A percentile compares a stretch with the other conserved stretches of the same genome.
phyloP scores from a whole-genome alignment of 2,797 vertebrate genomes.

The Urocyon cinereoargenteus region DNA sequence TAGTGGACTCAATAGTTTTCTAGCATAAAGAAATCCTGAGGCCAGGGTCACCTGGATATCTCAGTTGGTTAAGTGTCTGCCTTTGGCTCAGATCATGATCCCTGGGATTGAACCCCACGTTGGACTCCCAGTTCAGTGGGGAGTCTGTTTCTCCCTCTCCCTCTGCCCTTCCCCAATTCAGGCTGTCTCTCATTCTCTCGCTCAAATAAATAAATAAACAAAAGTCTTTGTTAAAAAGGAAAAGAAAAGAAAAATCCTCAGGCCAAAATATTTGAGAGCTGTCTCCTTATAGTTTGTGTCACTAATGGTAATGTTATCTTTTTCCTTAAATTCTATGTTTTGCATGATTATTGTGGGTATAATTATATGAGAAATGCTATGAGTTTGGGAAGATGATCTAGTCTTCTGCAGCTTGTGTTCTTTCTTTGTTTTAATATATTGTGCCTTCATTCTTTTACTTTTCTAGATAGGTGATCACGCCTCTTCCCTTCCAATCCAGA shows the following conservation, averaged over 20 bases:
- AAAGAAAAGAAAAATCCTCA: not conserved
- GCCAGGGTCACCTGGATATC: not conserved
- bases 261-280: not conserved
- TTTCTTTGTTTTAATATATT: not conserved
- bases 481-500: not conserved
- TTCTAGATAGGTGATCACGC: not conserved
- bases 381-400: not conserved
- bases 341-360: not conserved
- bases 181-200: not conserved
- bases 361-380: not conserved
- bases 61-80: not conserved
- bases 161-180: not conserved
- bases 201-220: not conserved
- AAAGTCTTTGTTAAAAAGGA: not conserved
- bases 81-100: not conserved
- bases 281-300: not conserved
- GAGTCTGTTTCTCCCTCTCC: not conserved
- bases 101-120: not conserved
- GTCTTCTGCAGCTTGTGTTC: not conserved
- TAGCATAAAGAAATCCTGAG: not conserved
- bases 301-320: not conserved
- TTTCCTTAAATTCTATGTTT: not conserved
- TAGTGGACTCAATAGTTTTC: not conserved
- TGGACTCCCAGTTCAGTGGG: not conserved
- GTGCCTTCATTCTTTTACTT: not conserved